Base-by-base conservation (phyloP, 2,888 invertebrate species). In the Ochropacha duplaris region DNA sequence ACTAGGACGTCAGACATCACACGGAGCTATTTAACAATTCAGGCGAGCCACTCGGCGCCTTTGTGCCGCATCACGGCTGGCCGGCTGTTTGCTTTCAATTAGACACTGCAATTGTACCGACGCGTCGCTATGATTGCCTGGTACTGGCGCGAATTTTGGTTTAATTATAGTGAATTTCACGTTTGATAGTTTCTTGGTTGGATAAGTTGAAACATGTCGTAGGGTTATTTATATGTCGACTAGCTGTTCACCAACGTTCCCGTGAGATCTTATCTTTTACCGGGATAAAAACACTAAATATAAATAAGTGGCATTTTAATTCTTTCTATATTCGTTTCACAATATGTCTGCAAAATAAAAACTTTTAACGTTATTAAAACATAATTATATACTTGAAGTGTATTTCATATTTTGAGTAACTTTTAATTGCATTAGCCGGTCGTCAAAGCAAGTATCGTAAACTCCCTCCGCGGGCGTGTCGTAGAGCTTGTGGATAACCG, bases 31-130 rank as follows among this genome's bases (percentile, higher is more conserved):
- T 76, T 70, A 78, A 71, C 69, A 73, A 73, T 76, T 76, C 74
- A 74, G 57, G 60, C 60, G 59, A 58, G 59, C 61, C 59, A 59
- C 60, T 68, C 60, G 9, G n/a, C 44, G 19, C 52, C 52, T 72
- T 69, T 74, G 70, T 75, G 64, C 60, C 44, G 57, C 34, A 63
- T 69, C 68, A 60, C 58, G 60, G 65, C 59, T 62, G 57, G 58
- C 57, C 55, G 34, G 62, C 60, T 76, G 78, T 77, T 78, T 74
- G 75, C 69, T 71, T 78, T 77, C 76, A 75, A 78, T 78, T 76
- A 77, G 72, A 68, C 72, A 61, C 54, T 39, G 66, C 64, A 62
- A 59, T 65, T 69, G 69, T 62, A 24, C 54, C 58, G 44, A 54
- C 54, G 51, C 50, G 61, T 50, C 59, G 44, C 55, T 60, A 64